A percentile compares a stretch with the other conserved stretches of the same genome.
These are phyloP conservation scores for Acestrorhynchus altus DNA, from an alignment of 2,797 vertebrate genomes.

Conservation along the genomic window DNA sequence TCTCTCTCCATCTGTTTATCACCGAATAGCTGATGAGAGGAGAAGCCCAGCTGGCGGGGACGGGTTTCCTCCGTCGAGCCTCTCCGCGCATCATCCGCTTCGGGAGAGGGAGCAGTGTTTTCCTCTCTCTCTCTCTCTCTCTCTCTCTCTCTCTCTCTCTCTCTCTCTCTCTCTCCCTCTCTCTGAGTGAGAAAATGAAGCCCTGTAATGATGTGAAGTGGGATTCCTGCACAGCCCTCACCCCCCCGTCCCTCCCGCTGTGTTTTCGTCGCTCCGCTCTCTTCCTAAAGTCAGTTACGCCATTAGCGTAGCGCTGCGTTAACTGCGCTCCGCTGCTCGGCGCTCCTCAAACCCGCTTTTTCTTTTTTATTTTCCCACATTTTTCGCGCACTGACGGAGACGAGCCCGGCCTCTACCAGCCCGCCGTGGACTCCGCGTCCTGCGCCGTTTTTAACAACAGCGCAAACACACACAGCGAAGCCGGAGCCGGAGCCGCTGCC, in stretches of 20 bases:
- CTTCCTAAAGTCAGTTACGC: constrained; percentile 36
- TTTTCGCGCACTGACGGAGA: too few species aligned
- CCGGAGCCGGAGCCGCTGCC: too few species aligned
- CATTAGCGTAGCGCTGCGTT: constrained; percentile 47
- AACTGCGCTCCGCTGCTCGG: constrained; percentile 27
- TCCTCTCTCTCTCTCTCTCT: constrained; percentile 7
- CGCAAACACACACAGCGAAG: too few species aligned
- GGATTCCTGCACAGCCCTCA: constrained; percentile 54
- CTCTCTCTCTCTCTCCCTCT: background rate
- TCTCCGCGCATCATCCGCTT: constrained; percentile 27
- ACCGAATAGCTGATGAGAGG: constrained; percentile 15
- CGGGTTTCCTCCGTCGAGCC: constrained; percentile 9
- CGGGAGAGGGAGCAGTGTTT: constrained; percentile 39
- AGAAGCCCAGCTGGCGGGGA: constrained; percentile 30
- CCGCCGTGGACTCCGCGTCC: too few species aligned
- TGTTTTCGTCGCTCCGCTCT: background rate
- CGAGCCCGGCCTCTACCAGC: too few species aligned
- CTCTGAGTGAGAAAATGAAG: constrained; percentile 25
- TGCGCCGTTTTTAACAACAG: too few species aligned
- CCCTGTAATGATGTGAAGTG: constrained; percentile 59
- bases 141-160: constrained; percentile 11
- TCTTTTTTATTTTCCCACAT: constrained; percentile 48
- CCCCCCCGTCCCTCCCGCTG: background rate
- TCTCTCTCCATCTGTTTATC: constrained; percentile 31
- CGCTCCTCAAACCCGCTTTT: constrained; percentile 50